These are phyloP conservation scores for Geopemphigus sp. DNA, from an alignment of 1,140 invertebrate genomes.

Conservation along the genomic window DNA sequence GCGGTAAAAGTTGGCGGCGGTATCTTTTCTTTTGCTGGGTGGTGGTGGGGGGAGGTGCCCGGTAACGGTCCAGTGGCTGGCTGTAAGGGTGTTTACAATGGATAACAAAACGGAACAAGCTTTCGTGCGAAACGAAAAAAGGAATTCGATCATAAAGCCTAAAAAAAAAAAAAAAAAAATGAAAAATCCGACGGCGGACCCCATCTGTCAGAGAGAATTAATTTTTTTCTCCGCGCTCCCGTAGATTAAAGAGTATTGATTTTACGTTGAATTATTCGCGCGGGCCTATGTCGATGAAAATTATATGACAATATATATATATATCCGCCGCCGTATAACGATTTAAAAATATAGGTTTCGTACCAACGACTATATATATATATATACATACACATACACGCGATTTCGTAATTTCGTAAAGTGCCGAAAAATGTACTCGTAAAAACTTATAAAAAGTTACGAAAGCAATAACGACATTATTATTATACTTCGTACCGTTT, in stretches of 20 bases:
- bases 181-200: neutral
- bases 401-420: neutral
- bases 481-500: too few species aligned
- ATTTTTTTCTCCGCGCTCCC: neutral
- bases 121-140: slow-evolving; percentile 4
- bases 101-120: slow-evolving; percentile 9
- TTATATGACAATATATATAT: neutral
- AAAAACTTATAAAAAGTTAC: too few species aligned
- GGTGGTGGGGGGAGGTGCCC: too few species aligned
- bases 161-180: neutral
- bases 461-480: too few species aligned
- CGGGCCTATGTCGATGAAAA: neutral
- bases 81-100: slow-evolving; percentile 30
- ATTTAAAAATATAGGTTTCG: neutral
- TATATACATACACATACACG: neutral
- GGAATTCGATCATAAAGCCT: neutral
- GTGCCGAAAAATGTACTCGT: too few species aligned
- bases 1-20: slow-evolving; percentile 7
- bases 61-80: slow-evolving; percentile 16
- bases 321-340: neutral
- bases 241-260: neutral
- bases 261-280: neutral
- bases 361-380: neutral
- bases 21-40: slow-evolving; percentile 5
- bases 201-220: neutral